Base-by-base conservation (phyloP, 1,140 invertebrate genomes). In the Drosophila orena region DNA sequence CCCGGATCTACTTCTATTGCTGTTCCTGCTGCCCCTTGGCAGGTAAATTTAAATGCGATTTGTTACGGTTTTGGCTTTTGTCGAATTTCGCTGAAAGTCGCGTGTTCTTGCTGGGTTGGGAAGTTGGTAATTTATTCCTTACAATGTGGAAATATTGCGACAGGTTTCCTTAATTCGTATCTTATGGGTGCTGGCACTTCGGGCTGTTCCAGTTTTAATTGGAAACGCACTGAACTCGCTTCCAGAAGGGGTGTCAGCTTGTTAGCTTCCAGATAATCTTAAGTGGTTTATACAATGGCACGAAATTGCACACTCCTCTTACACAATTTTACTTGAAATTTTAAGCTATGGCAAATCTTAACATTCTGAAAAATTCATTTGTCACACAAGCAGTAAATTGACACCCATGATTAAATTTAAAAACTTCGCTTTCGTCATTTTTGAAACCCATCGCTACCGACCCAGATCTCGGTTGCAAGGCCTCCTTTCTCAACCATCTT, bases 31-130 rank as follows among this genome's bases (percentile, higher is more conserved):
- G 40, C 22, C 47, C 44, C 55, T 46, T 64, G 61, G 72, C 89
- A 91, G 90, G 90, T 91, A 91, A 86, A 91, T 91, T 91, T 77
- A 81, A 91, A 86, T 83, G 81, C 90, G 79, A 91, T 91, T 91
- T 90, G 89, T 83, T 83, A 90, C 90, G 90, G 90, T 91, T 91
- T 81, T 77, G 69, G 66, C 79, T 79, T 79, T 55, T 79, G 81
- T 85, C 68, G 70, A 86, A 88, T 72, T 88, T 78, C 66, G 79
- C 30, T 47, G 64, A 50, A 55, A 57, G 59, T 40, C 57, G 52
- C 55, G 62, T 72, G 47, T 49, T 40, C 44, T 42, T 49, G 46
- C 74, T 14, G 54, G 60, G 81, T 64, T 69, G 30, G 77, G 30
- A 38, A 38, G n/a, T 34, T 52, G 38, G 14, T 38, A 44, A 57